Evolutionary conservation across 2,797 vertebrate genomes (phyloP).

Genomic region (Semotilus atromaculatus): DNA sequence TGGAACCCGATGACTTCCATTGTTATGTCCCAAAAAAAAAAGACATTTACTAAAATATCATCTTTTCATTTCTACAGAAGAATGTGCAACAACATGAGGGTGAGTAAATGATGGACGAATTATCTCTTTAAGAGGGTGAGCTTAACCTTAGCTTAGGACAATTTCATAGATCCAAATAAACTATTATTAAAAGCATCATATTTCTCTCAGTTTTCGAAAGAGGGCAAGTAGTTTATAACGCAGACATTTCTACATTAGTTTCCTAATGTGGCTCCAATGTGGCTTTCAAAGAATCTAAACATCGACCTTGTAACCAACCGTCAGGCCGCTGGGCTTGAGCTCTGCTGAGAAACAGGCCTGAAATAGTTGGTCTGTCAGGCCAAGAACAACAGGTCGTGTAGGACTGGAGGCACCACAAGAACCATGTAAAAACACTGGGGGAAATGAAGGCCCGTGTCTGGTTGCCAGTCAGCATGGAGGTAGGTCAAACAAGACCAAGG

Average conservation of each 20-base stretch:
- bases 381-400: conserved; percentile 72
- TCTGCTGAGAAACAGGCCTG: conserved; percentile 56
- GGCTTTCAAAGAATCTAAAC: conserved; percentile 24
- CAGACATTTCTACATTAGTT: background rate
- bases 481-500: conserved; percentile 35
- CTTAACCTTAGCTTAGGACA: background rate
- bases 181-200: background rate
- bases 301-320: background rate
- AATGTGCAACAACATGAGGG: background rate
- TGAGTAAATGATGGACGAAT: background rate
- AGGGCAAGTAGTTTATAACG: conserved; percentile 13
- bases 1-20: too few relatives aligned
- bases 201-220: background rate
- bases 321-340: conserved; percentile 48
- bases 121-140: background rate
- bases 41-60: background rate
- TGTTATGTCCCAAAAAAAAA: background rate
- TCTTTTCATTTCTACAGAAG: background rate
- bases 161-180: background rate
- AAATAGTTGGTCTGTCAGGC: conserved; percentile 63
- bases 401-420: conserved; percentile 66
- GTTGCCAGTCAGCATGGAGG: conserved; percentile 42
- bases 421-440: conserved; percentile 46
- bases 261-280: background rate
- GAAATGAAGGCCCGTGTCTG: conserved; percentile 34